Conservation (phyloP, 1,140 invertebrate species). For the Coenobita brevimanus region DNA sequence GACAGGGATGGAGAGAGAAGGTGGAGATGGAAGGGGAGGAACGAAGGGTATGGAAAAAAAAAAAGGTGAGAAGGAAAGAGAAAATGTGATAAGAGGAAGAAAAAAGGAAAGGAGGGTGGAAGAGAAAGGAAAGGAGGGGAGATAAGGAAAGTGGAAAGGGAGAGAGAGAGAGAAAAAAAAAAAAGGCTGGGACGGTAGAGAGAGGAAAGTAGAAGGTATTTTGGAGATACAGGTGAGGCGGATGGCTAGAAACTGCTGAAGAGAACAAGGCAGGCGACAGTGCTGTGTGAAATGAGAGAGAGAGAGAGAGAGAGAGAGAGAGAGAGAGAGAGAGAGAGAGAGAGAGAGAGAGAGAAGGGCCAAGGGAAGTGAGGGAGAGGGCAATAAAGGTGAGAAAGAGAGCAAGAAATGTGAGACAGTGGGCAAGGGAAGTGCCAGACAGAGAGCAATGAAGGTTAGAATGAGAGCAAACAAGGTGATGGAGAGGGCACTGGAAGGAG, state of each 20-base stretch:
- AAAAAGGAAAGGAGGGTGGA: not conserved
- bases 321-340: slow-evolving; percentile 11
- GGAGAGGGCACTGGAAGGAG: too few relatives aligned
- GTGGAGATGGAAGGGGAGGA: not conserved
- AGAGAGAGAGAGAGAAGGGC: not conserved
- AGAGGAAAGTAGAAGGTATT: not conserved
- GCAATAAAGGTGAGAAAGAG: not conserved
- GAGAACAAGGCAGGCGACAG: too few relatives aligned
- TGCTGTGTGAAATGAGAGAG: not conserved
- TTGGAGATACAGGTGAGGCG: too few relatives aligned
- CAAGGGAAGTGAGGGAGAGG: too few relatives aligned
- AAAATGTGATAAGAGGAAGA: not conserved
- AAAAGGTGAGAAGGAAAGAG: not conserved
- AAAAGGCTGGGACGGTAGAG: not conserved
- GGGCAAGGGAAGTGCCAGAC: too few relatives aligned
- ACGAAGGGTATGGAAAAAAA: not conserved
- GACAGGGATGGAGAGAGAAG: too few relatives aligned
- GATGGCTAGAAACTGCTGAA: too few relatives aligned
- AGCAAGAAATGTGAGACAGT: too few relatives aligned
- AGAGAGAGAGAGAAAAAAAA: not conserved
- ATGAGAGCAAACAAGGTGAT: too few relatives aligned
- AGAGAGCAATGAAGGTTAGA: too few relatives aligned
- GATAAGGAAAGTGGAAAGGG: not conserved
- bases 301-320: slow-evolving; percentile 11
- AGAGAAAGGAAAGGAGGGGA: not conserved